These are phyloP conservation scores for Mallotus villosus DNA, from an alignment of 2,797 vertebrate genomes.

Conservation along the genomic window DNA sequence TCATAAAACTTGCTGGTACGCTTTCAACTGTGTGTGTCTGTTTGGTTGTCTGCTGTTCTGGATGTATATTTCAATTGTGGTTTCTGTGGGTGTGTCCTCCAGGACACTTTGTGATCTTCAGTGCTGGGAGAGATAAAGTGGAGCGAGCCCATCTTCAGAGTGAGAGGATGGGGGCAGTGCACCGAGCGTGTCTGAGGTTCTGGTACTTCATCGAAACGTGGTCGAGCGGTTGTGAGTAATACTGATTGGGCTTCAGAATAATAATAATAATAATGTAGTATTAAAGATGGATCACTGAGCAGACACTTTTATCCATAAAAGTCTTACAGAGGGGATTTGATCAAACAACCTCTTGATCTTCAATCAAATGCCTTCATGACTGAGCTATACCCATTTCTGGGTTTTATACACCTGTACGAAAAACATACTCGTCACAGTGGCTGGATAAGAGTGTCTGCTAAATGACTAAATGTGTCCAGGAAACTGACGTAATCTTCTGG, in stretches of 20 bases:
- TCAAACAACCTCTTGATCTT: too few relatives aligned
- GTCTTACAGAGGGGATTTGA: too few relatives aligned
- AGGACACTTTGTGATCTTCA: constrained; percentile 66
- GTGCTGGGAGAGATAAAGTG: fast-evolving
- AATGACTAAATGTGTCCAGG: neutral
- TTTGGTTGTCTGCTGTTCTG: neutral
- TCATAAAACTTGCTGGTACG: neutral
- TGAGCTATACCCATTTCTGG: neutral
- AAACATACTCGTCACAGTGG: neutral
- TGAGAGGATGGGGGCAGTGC: constrained; percentile 65
- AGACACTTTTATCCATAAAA: neutral
- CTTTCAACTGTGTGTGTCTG: neutral
- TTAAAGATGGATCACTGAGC: too few relatives aligned
- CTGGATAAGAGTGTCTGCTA: too few relatives aligned
- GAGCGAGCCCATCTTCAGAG: constrained; percentile 62
- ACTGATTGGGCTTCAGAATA: neutral
- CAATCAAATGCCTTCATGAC: neutral
- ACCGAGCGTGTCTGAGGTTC: constrained; percentile 71
- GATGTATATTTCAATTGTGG: neutral
- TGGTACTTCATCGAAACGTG: constrained; percentile 57
- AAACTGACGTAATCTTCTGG: neutral
- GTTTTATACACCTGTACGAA: neutral
- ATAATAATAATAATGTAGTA: neutral
- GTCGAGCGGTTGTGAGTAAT: constrained; percentile 9
- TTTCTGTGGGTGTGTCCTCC: neutral